These are phyloP conservation scores for Meteorus sp. DNA, from an alignment of 1,140 invertebrate genomes.

Conservation along the genomic window DNA sequence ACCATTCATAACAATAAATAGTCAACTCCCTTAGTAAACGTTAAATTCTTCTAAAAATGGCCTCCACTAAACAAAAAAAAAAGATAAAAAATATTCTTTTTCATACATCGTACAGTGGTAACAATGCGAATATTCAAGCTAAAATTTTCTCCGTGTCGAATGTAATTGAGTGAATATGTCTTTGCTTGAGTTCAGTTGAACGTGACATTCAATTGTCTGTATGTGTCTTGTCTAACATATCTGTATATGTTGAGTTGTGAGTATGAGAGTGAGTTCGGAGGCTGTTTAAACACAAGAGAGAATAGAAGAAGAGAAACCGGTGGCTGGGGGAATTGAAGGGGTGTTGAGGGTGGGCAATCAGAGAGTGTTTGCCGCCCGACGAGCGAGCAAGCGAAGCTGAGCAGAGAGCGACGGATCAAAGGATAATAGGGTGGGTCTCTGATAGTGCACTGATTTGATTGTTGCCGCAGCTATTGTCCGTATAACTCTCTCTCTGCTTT, in stretches of 20 bases:
- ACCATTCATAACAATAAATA: too few species aligned
- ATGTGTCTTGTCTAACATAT: too few species aligned
- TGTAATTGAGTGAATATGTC: too few species aligned
- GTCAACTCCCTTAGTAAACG: too few species aligned
- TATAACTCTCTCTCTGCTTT: constrained; percentile 46
- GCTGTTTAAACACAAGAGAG: constrained; percentile 25
- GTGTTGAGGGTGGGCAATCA: constrained; percentile 52
- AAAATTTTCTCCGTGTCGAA: too few species aligned
- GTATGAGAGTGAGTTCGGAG: constrained; percentile 18
- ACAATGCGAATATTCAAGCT: too few species aligned
- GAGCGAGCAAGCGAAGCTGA: too few species aligned
- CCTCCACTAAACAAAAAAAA: not conserved
- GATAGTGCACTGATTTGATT: constrained; percentile 59
- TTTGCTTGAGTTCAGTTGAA: not conserved
- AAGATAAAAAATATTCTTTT: not conserved
- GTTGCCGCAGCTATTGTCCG: constrained; percentile 56
- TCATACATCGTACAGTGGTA: too few species aligned
- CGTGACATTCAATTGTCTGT: too few species aligned
- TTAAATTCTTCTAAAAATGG: too few species aligned
- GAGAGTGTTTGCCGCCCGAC: constrained; percentile 55
- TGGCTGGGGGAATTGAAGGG: constrained; percentile 41
- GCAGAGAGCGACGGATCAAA: constrained; percentile 54
- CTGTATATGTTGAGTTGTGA: too few species aligned
- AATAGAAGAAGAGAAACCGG: constrained; percentile 30
- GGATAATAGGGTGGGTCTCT: constrained; percentile 54